phyloP scores from a whole-genome alignment of 2,888 invertebrate genomes.

The Ashinkailepas kermadecensis region DNA sequence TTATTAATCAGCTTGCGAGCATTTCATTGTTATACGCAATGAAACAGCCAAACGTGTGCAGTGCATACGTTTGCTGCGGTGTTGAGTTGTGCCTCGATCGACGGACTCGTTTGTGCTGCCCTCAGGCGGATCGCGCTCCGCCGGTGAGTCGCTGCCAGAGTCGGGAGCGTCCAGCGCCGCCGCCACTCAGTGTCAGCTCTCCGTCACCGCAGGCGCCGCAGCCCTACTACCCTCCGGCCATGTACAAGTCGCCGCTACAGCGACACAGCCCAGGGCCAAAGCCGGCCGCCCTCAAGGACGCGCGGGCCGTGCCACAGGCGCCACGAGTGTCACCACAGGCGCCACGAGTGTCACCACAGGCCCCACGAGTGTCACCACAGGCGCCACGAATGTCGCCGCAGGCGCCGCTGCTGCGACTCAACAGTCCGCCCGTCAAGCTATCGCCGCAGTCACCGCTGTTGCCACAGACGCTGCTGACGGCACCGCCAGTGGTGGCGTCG shows the following conservation, averaged over 20 bases:
- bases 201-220: not conserved
- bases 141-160: not conserved
- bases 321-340: not conserved
- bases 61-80: too few species aligned
- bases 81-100: too few species aligned
- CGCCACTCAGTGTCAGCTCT: not conserved
- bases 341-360: not conserved
- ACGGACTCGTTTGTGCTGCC: too few species aligned
- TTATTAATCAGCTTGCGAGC: too few species aligned
- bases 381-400: not conserved
- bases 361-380: not conserved
- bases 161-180: not conserved
- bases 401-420: not conserved
- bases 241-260: not conserved
- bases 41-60: too few species aligned
- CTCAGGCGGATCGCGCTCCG: not conserved
- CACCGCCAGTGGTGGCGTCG: not conserved
- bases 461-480: not conserved
- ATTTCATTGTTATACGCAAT: too few species aligned
- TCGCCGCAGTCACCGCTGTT: not conserved
- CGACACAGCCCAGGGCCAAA: not conserved
- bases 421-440: conserved; percentile 6
- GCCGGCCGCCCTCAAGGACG: not conserved
- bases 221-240: not conserved
- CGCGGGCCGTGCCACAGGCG: not conserved